Conservation (phyloP, 2,113 vertebrate species). For the Centropus bengalensis region DNA sequence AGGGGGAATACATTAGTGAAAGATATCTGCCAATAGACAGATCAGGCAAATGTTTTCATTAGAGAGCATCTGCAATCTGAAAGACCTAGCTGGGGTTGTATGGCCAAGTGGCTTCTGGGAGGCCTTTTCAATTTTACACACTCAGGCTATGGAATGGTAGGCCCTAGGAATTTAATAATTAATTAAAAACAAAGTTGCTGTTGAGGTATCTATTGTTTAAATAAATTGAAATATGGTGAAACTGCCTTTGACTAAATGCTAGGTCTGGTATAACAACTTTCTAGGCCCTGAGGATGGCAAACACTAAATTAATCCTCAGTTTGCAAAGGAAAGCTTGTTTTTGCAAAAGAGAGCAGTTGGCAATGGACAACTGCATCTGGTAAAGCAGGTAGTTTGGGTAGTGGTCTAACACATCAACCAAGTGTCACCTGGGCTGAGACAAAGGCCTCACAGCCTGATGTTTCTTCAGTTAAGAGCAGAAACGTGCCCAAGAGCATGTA, state of each 20-base stretch:
- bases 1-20: not conserved
- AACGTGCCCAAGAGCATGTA: too few relatives aligned
- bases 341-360: too few relatives aligned
- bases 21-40: not conserved
- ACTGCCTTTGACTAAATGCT: not conserved
- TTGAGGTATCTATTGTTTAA: not conserved
- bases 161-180: not conserved
- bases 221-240: not conserved
- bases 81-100: not conserved
- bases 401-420: too few relatives aligned
- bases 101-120: not conserved
- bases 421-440: too few relatives aligned
- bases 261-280: too few relatives aligned
- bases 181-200: not conserved
- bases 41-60: not conserved
- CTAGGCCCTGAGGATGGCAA: too few relatives aligned
- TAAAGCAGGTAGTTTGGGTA: too few relatives aligned
- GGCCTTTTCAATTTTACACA: not conserved
- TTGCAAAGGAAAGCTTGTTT: too few relatives aligned
- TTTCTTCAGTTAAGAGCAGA: too few relatives aligned
- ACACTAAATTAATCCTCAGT: too few relatives aligned
- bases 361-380: too few relatives aligned
- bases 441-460: too few relatives aligned
- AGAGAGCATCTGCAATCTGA: not conserved
- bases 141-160: not conserved